phyloP scores from a whole-genome alignment of 2,797 vertebrate genomes.

The Hemitrygon akajei region DNA sequence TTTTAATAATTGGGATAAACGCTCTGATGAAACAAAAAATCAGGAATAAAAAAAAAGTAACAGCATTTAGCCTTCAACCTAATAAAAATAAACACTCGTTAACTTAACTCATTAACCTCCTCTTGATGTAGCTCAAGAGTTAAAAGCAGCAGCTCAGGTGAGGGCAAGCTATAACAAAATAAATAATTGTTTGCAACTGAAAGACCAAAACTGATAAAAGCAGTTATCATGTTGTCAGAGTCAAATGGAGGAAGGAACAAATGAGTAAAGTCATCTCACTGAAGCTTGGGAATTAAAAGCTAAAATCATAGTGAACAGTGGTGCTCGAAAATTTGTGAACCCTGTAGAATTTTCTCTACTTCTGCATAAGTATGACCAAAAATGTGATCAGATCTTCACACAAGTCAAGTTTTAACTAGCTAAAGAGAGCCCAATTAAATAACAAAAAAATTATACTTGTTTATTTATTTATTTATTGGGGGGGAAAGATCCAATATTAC shows the following conservation, averaged over 20 bases:
- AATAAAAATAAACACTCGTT: background rate
- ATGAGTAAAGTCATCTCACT: background rate
- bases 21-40: conserved; percentile 63
- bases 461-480: too few species aligned
- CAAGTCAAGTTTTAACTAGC: too few species aligned
- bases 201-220: background rate
- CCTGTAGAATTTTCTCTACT: too few species aligned
- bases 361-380: too few species aligned
- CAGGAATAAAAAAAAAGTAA: background rate
- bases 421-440: too few species aligned
- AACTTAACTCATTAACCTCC: background rate
- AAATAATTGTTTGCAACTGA: background rate
- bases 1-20: conserved; percentile 91
- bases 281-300: background rate
- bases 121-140: background rate
- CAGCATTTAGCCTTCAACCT: background rate
- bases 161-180: too few species aligned
- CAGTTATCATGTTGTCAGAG: background rate
- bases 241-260: background rate
- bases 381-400: too few species aligned
- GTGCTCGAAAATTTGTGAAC: too few species aligned
- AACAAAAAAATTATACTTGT: too few species aligned
- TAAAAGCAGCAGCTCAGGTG: background rate
- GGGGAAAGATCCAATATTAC: too few species aligned
- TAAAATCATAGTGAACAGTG: background rate